These are phyloP conservation scores for Theocolax elegans DNA, from an alignment of 1,140 invertebrate genomes.

Conservation along the genomic window DNA sequence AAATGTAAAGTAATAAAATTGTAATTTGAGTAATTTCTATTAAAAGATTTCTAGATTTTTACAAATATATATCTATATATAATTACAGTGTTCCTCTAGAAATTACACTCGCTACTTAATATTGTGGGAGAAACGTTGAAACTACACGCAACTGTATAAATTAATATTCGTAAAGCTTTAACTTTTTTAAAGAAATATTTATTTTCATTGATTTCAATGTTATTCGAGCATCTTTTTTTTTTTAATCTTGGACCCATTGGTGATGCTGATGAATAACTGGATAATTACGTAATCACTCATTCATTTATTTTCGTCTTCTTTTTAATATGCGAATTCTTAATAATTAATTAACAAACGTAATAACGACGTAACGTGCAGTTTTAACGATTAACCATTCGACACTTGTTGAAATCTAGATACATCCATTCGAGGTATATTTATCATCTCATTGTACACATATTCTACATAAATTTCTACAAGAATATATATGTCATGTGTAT, in stretches of 20 bases:
- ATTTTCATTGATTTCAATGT: not conserved
- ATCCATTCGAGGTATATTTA: not conserved
- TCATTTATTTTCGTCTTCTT: not conserved
- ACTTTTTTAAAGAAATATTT: too few species aligned
- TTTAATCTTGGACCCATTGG: conserved; percentile 23
- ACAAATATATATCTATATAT: too few species aligned
- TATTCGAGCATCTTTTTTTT: conserved; percentile 13
- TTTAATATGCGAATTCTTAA: conserved; percentile 10
- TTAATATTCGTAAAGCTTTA: too few species aligned
- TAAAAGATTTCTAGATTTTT: not conserved
- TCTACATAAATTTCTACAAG: conserved; percentile 54
- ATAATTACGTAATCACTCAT: conserved; percentile 20
- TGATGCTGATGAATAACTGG: conserved; percentile 10
- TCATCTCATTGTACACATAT: conserved; percentile 31
- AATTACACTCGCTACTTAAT: not conserved
- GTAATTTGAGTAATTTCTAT: too few species aligned
- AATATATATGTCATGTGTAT: conserved; percentile 47
- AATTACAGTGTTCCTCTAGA: not conserved
- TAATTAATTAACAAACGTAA: not conserved
- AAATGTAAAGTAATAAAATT: too few species aligned
- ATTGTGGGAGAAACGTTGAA: not conserved
- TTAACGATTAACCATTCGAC: conserved; percentile 12
- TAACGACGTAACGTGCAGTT: not conserved
- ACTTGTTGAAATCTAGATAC: not conserved
- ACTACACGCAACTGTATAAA: too few species aligned